phyloP scores from a whole-genome alignment of 2,888 invertebrate species.

The Drosophila austrosaltans region DNA sequence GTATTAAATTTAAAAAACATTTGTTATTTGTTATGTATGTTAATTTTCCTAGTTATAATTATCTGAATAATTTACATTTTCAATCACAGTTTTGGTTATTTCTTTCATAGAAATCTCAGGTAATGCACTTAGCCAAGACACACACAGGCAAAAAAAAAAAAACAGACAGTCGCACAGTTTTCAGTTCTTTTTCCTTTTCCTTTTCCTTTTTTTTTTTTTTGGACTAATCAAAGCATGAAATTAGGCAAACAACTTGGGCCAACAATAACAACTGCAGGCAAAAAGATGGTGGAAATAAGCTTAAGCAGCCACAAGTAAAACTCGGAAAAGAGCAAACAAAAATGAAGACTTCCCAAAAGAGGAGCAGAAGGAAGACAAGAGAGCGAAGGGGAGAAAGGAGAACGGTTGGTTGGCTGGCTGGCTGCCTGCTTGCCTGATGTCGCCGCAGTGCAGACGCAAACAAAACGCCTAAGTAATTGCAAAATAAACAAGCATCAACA shows the following conservation, averaged over 20 bases:
- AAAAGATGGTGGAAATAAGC: constrained; percentile 7
- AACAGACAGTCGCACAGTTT: constrained; percentile 35
- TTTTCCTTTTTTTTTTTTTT: constrained; percentile 18
- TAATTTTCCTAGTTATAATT: no score
- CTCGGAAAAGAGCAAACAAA: constrained; percentile 47
- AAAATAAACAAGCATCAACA: constrained; percentile 82
- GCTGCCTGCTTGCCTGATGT: constrained; percentile 28
- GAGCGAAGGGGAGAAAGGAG: background rate
- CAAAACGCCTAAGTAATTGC: constrained; percentile 82
- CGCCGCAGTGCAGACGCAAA: constrained; percentile 78
- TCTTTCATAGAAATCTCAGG: constrained; percentile 16
- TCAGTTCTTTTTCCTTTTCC: constrained; percentile 15
- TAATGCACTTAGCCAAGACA: background rate
- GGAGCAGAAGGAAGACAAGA: constrained; percentile 13
- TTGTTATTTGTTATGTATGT: no score
- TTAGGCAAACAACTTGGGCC: constrained; percentile 66
- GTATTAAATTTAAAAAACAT: no score
- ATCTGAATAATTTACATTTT: background rate
- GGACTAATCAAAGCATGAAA: constrained; percentile 76
- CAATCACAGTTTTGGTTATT: background rate
- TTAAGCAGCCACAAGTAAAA: constrained; percentile 32
- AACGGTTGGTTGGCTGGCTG: background rate
- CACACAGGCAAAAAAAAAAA: constrained; percentile 12
- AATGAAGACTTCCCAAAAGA: constrained; percentile 34
- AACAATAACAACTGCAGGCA: constrained; percentile 31